Percentiles rank a stretch among this genome's conserved stretches.
These are phyloP conservation scores for Coreoperca whiteheadi DNA, from an alignment of 2,113 vertebrate genomes.

Conservation along the genomic window DNA sequence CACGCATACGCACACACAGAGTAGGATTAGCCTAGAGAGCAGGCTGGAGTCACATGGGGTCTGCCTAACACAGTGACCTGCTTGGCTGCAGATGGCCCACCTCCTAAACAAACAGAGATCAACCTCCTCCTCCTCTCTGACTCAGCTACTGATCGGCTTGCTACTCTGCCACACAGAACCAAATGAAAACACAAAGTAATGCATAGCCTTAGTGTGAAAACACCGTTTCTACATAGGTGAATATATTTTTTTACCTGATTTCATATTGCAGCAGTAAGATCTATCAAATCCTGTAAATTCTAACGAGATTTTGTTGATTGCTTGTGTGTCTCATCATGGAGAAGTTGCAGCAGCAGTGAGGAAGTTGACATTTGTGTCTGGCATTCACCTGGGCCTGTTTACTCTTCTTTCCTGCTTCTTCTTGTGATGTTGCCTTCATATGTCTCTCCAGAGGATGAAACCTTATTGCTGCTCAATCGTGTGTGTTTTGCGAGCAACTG, in stretches of 20 bases:
- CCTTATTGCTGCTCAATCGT: conserved; percentile 28
- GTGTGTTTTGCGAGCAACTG: background rate
- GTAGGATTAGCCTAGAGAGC: conserved; percentile 72
- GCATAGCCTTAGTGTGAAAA: background rate
- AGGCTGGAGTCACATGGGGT: conserved; percentile 66
- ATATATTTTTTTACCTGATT: background rate
- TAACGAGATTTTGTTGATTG: conserved; percentile 4
- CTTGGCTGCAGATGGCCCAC: conserved; percentile 69
- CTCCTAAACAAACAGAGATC: conserved; percentile 51
- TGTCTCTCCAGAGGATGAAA: conserved; percentile 25
- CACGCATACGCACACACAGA: conserved; percentile 29
- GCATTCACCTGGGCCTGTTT: conserved; percentile 13
- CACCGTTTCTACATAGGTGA: background rate
- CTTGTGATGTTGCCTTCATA: conserved; percentile 26
- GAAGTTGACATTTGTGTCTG: conserved; percentile 55
- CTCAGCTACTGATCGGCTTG: conserved; percentile 27
- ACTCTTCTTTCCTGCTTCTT: background rate
- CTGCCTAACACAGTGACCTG: conserved; percentile 75
- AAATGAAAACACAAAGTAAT: background rate
- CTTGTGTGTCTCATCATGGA: background rate
- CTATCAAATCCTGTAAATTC: background rate
- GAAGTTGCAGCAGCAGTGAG: conserved; percentile 31
- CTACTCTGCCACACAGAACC: background rate
- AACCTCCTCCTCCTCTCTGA: conserved; percentile 48
- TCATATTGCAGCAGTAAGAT: background rate